Conservation (phyloP, 2,888 invertebrate species). For the Myathropa florea region DNA sequence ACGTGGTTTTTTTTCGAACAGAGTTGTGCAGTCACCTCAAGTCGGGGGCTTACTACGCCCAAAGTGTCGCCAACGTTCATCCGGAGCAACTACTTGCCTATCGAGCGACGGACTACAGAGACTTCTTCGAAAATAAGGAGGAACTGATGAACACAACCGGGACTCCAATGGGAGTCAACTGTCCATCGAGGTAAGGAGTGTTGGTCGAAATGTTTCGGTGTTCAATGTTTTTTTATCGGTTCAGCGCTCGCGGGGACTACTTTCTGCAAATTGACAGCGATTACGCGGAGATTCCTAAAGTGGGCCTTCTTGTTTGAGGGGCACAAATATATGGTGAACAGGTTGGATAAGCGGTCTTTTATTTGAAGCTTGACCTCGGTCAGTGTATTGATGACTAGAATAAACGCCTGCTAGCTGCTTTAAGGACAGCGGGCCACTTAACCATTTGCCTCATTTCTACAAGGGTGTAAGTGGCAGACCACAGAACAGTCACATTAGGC, state of each 20-base stretch:
- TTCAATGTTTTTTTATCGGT: not conserved
- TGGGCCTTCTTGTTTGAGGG: not conserved
- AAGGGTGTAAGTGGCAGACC: too few relatives aligned
- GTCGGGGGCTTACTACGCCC: not conserved
- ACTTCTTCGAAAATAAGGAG: constrained; percentile 80
- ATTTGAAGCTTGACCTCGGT: too few relatives aligned
- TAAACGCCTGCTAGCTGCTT: too few relatives aligned
- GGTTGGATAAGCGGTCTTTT: not conserved
- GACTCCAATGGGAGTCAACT: constrained; percentile 77
- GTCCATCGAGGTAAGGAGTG: constrained; percentile 74
- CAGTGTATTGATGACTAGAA: too few relatives aligned
- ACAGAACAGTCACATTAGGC: too few relatives aligned
- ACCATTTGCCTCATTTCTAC: too few relatives aligned
- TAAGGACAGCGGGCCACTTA: too few relatives aligned
- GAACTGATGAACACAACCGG: constrained; percentile 17
- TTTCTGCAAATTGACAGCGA: constrained; percentile 21
- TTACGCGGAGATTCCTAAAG: constrained; percentile 5
- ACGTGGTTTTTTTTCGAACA: not conserved
- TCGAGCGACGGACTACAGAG: constrained; percentile 82
- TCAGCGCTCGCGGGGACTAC: constrained; percentile 30
- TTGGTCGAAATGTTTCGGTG: not conserved
- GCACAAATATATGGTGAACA: not conserved
- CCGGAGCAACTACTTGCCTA: not conserved
- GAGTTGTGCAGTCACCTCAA: not conserved
- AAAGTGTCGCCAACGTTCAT: not conserved